Evolutionary conservation across 2,888 invertebrate genomes (phyloP), one percentile per base, ranked within the genome.

Genomic region (Pyrocoelia pectoralis): DNA sequence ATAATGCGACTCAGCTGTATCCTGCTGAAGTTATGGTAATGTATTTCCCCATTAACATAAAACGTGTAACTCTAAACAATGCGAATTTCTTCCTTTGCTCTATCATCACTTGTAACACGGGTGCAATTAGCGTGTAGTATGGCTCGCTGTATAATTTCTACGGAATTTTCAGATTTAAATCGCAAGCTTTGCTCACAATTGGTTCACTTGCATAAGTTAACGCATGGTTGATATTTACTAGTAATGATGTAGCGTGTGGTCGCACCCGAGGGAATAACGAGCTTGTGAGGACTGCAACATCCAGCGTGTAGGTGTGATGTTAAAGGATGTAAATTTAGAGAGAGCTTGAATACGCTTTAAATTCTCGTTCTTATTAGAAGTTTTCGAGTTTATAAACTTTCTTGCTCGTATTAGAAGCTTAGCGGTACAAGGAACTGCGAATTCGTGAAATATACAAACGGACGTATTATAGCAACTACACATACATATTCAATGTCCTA

Each of bases 161-260:
- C 33, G 9, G 17, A 14, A n/a, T 40, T 17, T 38, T 14, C 18
- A 38, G 53, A 53, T 40, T 38, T 38, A 33, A 28, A 38, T 40
- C 33, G 50, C 54, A 57, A 62, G 38, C 38, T 18, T 40, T 43
- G 56, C 15, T 38, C 52, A 49, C 38, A 49, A 3, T 15, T 18
- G 48, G 17, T 9, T 50, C 10, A 50, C 28, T 24, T 48, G 19
- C 17, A 19, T 69, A 65, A 66, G 72, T 60, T 66, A 72, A 72
- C 71, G 69, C 72, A 72, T 70, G 61, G 62, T 66, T 68, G 69
- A 70, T 66, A 68, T 68, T 66, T 68, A 68, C 68, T 67, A 67
- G 72, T 75, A 73, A 75, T 75, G 75, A 74, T 73, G 71, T 72
- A 73, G 74, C 6, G 24, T 73, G n/a, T 67, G 71, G 72, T 69